phyloP scores from a whole-genome alignment of 2,113 vertebrate species.

The Hemibagrus wyckioides region DNA sequence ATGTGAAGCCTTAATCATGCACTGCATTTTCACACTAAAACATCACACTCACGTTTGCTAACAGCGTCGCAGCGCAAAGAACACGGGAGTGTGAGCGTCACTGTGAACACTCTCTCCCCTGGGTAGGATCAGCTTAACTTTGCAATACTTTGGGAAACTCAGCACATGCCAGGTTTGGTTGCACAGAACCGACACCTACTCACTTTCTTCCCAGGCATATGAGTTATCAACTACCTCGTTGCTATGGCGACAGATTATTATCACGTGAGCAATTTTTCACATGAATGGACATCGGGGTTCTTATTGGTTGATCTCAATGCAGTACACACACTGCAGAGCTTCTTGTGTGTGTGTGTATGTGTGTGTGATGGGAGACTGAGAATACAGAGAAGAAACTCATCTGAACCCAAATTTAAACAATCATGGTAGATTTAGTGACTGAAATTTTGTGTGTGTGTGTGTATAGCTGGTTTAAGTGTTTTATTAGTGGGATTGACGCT shows the following conservation, averaged over 20 bases:
- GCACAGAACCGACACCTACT: not conserved
- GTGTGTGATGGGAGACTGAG: not conserved
- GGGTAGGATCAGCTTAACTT: not conserved
- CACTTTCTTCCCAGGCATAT: not conserved
- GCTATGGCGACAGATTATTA: not conserved
- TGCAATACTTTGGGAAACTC: not conserved
- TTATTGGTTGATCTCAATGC: not conserved
- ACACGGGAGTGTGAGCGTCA: not conserved
- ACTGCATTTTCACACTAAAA: not conserved
- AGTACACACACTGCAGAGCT: not conserved
- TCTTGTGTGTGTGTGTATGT: not conserved
- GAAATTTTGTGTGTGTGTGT: constrained; percentile 15
- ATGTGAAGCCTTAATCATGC: not conserved
- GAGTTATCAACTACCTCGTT: not conserved
- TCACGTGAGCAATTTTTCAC: not conserved
- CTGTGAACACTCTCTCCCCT: not conserved
- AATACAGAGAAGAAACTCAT: constrained; percentile 63
- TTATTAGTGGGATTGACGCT: not conserved
- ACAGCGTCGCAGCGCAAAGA: not conserved
- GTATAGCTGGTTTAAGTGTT: constrained; percentile 1
- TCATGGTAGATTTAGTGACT: constrained; percentile 69
- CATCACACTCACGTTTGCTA: not conserved
- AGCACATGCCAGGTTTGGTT: not conserved
- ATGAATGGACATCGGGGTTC: not conserved
- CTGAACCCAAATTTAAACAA: constrained; percentile 69